Evolutionary conservation across 1,140 invertebrate genomes (phyloP), one percentile per base, ranked within the genome.

Genomic region (Diabrotica virgifera): DNA sequence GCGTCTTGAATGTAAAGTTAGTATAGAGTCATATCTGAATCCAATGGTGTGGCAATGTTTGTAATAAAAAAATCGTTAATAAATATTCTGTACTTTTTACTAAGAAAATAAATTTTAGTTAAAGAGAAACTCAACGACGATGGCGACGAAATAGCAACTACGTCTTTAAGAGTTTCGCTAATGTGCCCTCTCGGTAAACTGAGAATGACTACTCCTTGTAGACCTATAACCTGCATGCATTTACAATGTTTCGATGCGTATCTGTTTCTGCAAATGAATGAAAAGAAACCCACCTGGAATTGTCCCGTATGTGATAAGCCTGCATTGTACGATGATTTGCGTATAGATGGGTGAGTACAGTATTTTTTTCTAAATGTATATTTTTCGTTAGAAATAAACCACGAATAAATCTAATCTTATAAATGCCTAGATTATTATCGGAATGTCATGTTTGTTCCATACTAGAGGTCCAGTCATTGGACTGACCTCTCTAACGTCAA

Each of bases 171-270:
- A 62, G 95, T 97, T 6, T 97, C 96, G 0, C 82, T 98, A n/a
- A 87, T 95, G 74, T 96, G 95, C 83, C 92, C 96, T 46, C 80
- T 99, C 46, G 95, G 95, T 53, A 97, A 97, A 83, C 96, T 96
- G 89, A 84, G 94, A 55, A 97, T 98, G 90, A 84, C 83, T 40
- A 89, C 93, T 52, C 97, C 97, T 0, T 95, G 93, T 79, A 86
- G 96, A 54, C 85, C 96, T 0, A 90, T 87, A 11, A 92, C 91
- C 0, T 99, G 97, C 78, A 88, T 87, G 35, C 97, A 99, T 85
- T 82, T 99, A 58, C 97, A 99, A 79, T 99, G 97, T 82, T 99
- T 99, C 78, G 97, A 99, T 83, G 95, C 96, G 0, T 90, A 87
- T 5, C 83, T 96, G 40, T 99, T 93, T 81, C 83, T 99, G 62